These are phyloP conservation scores for Micrasema longulum DNA, from an alignment of 1,140 invertebrate genomes.

Conservation along the genomic window DNA sequence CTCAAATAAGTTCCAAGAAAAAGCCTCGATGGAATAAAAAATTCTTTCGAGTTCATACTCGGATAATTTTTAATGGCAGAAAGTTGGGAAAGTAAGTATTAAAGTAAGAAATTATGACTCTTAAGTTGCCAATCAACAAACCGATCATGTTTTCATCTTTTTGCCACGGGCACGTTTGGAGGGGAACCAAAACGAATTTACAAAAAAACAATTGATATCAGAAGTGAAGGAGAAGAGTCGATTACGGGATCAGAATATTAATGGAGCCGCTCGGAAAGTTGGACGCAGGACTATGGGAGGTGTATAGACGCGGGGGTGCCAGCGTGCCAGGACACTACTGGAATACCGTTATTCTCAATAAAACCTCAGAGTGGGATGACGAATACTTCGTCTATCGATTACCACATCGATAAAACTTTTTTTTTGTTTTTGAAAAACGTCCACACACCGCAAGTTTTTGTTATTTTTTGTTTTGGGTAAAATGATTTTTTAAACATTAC, in stretches of 20 bases:
- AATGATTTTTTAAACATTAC: too few species aligned
- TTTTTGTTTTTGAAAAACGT: background rate
- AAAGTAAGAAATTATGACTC: too few species aligned
- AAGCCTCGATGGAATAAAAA: too few species aligned
- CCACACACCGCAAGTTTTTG: background rate
- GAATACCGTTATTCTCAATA: constrained; percentile 52
- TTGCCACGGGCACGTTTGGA: constrained; percentile 35
- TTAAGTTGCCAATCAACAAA: constrained; percentile 21
- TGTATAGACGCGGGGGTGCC: background rate
- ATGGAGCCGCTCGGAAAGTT: constrained; percentile 40
- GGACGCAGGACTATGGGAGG: background rate
- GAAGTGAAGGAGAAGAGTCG: constrained; percentile 49
- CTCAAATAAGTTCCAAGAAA: too few species aligned
- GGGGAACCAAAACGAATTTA: constrained; percentile 48
- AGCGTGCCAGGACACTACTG: constrained; percentile 32
- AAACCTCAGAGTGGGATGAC: constrained; percentile 14
- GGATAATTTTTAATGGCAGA: too few species aligned
- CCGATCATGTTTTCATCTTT: constrained; percentile 46
- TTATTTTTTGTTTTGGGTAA: too few species aligned
- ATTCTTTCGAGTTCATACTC: too few species aligned
- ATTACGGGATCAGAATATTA: constrained; percentile 51
- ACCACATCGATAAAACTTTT: too few species aligned
- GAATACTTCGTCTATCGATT: background rate
- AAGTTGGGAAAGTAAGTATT: too few species aligned
- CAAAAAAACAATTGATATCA: constrained; percentile 55